phyloP scores from a whole-genome alignment of 2,113 vertebrate species.

The Entelurus aequoreus region DNA sequence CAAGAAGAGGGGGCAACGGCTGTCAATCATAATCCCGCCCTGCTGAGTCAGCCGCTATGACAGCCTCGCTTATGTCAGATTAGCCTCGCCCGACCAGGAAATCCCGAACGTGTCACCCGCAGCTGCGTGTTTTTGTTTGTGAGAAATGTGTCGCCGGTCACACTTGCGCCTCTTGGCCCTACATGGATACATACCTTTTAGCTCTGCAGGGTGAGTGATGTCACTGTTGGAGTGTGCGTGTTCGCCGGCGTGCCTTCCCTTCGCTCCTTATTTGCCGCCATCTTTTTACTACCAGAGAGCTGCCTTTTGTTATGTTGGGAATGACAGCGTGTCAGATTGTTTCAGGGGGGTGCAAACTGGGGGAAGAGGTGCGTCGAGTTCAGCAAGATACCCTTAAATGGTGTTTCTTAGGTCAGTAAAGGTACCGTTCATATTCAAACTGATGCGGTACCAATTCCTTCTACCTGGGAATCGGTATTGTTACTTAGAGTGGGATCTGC shows the following conservation, averaged over 20 bases:
- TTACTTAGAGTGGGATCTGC: no score
- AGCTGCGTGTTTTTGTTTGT: no score
- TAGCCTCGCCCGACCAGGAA: constrained; percentile 35
- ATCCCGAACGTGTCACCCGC: neutral
- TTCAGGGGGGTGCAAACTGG: constrained; percentile 39
- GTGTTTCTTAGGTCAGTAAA: constrained; percentile 18
- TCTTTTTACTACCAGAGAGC: constrained; percentile 48
- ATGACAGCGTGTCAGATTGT: constrained; percentile 45
- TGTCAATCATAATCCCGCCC: constrained; percentile 42
- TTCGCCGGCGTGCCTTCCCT: constrained; percentile 49
- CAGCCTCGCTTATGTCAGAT: constrained; percentile 35
- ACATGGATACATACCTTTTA: constrained; percentile 65
- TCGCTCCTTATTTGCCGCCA: constrained; percentile 65
- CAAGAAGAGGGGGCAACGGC: constrained; percentile 27
- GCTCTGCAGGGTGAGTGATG: constrained; percentile 55
- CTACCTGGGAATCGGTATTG: no score
- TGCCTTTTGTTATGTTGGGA: constrained; percentile 60
- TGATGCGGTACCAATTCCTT: no score
- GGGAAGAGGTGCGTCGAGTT: constrained; percentile 26
- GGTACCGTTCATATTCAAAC: no score
- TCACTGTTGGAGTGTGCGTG: constrained; percentile 46
- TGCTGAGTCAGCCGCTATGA: constrained; percentile 64
- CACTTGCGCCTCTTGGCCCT: constrained; percentile 52
- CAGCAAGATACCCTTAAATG: constrained; percentile 68
- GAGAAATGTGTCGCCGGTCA: neutral